These are phyloP conservation scores for Drosophila koepferae DNA, from an alignment of 2,888 invertebrate species.

Conservation along the genomic window DNA sequence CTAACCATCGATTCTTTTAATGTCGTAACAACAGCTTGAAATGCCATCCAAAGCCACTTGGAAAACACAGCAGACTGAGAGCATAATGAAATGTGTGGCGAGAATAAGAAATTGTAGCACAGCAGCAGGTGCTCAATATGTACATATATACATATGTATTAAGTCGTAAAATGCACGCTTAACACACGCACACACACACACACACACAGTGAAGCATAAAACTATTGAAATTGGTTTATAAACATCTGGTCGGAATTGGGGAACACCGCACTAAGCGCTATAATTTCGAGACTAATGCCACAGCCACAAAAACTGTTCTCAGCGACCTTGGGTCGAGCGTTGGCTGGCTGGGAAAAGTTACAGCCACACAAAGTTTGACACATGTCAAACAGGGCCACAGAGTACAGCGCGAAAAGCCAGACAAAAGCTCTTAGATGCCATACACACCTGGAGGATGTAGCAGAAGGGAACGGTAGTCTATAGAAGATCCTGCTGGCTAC, in stretches of 20 bases:
- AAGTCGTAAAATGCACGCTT: slow-evolving; percentile 65
- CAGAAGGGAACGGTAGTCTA: background rate
- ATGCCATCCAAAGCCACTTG: slow-evolving; percentile 12
- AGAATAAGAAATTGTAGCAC: slow-evolving; percentile 41
- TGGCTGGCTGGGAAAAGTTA: slow-evolving; percentile 22
- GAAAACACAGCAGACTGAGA: slow-evolving; percentile 9
- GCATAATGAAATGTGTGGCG: slow-evolving; percentile 20
- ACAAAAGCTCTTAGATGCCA: slow-evolving; percentile 24
- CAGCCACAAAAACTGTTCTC: slow-evolving; percentile 45
- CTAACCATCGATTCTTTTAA: background rate
- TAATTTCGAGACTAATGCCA: slow-evolving; percentile 67
- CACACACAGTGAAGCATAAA: slow-evolving; percentile 38
- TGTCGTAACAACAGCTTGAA: slow-evolving; percentile 1
- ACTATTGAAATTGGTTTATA: slow-evolving; percentile 65
- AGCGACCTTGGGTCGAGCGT: slow-evolving; percentile 39
- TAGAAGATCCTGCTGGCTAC: slow-evolving; percentile 28
- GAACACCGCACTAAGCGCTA: slow-evolving; percentile 34
- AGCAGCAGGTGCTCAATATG: slow-evolving; percentile 52
- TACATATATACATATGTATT: slow-evolving; percentile 39
- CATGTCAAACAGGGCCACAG: slow-evolving; percentile 50
- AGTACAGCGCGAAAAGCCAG: slow-evolving; percentile 29
- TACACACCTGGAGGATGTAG: slow-evolving; percentile 26
- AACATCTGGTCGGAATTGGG: slow-evolving; percentile 25
- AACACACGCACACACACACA: slow-evolving; percentile 21
- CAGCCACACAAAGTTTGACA: slow-evolving; percentile 60